phyloP scores from a whole-genome alignment of 2,888 invertebrate species.

The Cristatella mucedo region DNA sequence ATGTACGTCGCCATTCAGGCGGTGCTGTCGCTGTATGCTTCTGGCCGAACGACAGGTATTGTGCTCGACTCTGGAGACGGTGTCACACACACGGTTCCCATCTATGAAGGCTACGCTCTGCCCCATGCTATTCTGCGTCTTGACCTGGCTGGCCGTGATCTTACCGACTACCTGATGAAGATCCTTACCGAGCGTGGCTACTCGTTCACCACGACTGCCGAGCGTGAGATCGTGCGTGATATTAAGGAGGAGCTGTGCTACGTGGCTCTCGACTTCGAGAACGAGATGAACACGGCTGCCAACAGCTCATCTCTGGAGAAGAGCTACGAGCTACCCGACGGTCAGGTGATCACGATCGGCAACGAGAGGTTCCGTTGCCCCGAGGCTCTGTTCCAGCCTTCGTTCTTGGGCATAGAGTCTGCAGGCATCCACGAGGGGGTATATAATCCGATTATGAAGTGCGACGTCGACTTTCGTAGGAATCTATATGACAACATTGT shows the following conservation, averaged over 20 bases:
- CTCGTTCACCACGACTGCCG: conserved; percentile 42
- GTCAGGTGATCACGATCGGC: conserved; percentile 34
- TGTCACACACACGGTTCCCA: conserved; percentile 82
- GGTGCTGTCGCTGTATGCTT: conserved; percentile 76
- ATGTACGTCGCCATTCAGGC: conserved; percentile 90
- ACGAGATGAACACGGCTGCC: conserved; percentile 81
- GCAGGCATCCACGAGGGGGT: conserved; percentile 10
- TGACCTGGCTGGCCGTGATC: conserved; percentile 82
- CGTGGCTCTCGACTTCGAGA: conserved; percentile 77
- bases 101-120: conserved; percentile 77
- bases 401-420: conserved; percentile 15
- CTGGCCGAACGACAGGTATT: conserved; percentile 89
- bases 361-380: conserved; percentile 25
- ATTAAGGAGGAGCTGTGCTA: conserved; percentile 87
- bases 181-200: conserved; percentile 55
- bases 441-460: conserved; percentile 20
- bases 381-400: conserved; percentile 18
- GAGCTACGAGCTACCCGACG: conserved; percentile 64
- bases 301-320: conserved; percentile 73
- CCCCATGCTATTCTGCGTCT: conserved; percentile 88
- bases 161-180: conserved; percentile 89
- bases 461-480: conserved; percentile 22
- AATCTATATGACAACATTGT: conserved; percentile 22
- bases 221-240: conserved; percentile 47
- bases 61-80: conserved; percentile 85